These are phyloP conservation scores for Xiphophorus hellerii DNA, from an alignment of 2,113 vertebrate species.

Conservation along the genomic window DNA sequence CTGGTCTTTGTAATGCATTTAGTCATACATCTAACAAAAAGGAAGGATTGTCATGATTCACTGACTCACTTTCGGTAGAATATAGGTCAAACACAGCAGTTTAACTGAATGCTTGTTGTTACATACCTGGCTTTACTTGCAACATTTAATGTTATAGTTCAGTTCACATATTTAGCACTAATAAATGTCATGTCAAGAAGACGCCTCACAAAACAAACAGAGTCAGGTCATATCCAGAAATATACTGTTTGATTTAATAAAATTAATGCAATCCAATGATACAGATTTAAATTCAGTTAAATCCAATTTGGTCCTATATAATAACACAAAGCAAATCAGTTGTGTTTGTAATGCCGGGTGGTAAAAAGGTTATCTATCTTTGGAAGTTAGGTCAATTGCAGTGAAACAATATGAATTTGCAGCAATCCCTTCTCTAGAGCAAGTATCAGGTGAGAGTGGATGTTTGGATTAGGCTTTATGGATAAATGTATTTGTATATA, in stretches of 20 bases:
- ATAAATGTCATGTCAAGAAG: background rate
- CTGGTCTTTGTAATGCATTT: background rate
- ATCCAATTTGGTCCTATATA: background rate
- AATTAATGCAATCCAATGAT: background rate
- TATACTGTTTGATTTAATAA: background rate
- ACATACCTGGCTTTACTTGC: background rate
- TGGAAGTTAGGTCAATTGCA: background rate
- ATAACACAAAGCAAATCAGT: background rate
- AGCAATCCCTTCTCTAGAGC: background rate
- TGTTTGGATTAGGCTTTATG: background rate
- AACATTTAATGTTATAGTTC: background rate
- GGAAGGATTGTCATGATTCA: background rate
- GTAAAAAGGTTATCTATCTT: background rate
- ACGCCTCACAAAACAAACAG: background rate
- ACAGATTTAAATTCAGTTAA: background rate
- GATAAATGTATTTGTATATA: background rate
- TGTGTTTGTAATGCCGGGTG: background rate
- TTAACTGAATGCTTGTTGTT: background rate
- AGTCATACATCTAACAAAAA: background rate
- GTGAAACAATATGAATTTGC: background rate
- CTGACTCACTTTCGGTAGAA: background rate
- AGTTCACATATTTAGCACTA: background rate
- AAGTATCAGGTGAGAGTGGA: background rate
- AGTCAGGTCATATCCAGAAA: background rate
- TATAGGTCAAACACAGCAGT: background rate